Evolutionary conservation across 1,140 invertebrate genomes (phyloP), one percentile per base, ranked within the genome.

Genomic region (Eubasilissa regina): DNA sequence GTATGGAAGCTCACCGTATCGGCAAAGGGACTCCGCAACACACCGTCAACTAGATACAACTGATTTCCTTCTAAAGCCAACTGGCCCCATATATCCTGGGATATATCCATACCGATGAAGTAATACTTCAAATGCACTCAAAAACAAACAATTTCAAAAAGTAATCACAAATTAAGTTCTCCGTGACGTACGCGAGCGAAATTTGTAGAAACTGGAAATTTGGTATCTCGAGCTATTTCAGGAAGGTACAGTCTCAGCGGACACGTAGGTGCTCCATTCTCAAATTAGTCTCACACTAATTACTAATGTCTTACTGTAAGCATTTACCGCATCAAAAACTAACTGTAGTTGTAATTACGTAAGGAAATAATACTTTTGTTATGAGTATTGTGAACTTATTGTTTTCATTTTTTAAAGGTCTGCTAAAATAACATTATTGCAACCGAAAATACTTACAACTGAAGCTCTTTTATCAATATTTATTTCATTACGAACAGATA

Each of bases 1-100:
- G 25, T 35, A 1, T 6, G 25, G 25, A n/a, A 84, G 88, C 89
- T 91, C 93, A 96, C 95, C 91, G 95, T 96, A 84, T 91, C 92
- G 53, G 94, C 93, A 86, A 95, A 95, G 78, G 94, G 94, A 88
- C 94, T 95, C 84, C 93, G 92, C 78, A 93, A 87, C 80, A 92
- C 90, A 62, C 94, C 94, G 87, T 96, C 95, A 48, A 92, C 92
- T 81, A 95, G 90, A 86, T 95, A 96, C 78, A 96, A 94, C 87
- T 95, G 94, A 82, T 94, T 94, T 47, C 94, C 94, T 87, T 96
- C 95, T 51, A 96, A 89, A 68, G 95, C 94, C 81, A 96, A 89
- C 86, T 96, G 94, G 77, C 94, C 94, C 95, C 94, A 96, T 82
- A 95, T 91, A 87, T 95, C 92, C 43, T 91, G 90, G 51, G 89